phyloP scores from a whole-genome alignment of 2,888 invertebrate genomes.

The Meteorus colon region DNA sequence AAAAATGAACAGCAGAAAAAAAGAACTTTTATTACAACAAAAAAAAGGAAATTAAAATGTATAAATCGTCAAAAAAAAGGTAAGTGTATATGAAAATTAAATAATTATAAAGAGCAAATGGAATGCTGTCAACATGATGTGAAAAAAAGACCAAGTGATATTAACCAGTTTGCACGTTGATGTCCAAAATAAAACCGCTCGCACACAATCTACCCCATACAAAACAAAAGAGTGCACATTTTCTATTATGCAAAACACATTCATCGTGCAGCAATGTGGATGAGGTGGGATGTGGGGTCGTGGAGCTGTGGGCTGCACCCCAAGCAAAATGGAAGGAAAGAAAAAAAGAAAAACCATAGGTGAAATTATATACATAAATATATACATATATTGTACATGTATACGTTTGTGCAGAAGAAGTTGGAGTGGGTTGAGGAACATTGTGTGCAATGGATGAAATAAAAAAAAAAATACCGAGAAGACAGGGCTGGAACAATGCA shows the following conservation, averaged over 20 bases:
- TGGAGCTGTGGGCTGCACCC: not conserved
- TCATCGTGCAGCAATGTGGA: not conserved
- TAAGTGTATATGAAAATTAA: not conserved
- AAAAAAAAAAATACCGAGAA: not conserved
- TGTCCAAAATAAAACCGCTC: constrained; percentile 11
- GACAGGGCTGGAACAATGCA: constrained; percentile 23
- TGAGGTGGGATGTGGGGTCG: not conserved
- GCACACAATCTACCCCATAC: not conserved
- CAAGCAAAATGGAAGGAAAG: not conserved
- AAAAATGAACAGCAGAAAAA: not conserved
- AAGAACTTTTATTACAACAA: not conserved
- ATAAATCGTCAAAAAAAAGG: not conserved
- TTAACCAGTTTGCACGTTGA: constrained; percentile 22
- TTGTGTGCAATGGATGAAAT: not conserved
- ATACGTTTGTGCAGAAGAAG: not conserved
- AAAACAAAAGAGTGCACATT: constrained; percentile 12
- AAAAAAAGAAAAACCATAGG: constrained; percentile 3
- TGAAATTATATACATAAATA: not conserved
- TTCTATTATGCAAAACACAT: constrained; percentile 34
- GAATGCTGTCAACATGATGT: not conserved
- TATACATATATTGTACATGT: not conserved
- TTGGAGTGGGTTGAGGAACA: not conserved
- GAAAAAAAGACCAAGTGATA: constrained; percentile 12
- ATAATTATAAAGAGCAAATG: not conserved
- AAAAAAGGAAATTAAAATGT: not conserved